Conservation (phyloP, 2,797 vertebrate species). For the Periparus ater region DNA sequence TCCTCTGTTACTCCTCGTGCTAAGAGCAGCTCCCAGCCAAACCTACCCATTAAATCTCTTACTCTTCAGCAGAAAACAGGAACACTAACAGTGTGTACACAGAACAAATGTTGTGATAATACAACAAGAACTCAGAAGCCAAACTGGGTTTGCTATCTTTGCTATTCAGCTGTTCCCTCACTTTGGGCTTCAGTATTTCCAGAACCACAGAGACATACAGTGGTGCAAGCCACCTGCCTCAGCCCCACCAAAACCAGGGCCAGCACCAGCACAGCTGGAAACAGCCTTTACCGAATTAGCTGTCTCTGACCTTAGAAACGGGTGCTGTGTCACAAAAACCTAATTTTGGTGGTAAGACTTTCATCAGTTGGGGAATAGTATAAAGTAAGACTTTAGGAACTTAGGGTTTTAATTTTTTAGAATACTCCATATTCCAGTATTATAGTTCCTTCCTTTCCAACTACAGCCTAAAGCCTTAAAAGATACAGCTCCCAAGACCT, state of each 20-base stretch:
- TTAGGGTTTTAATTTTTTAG: not conserved
- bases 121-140: not conserved
- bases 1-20: rapidly evolving
- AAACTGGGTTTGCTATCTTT: not conserved
- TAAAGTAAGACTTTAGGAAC: not conserved
- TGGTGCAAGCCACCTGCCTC: not conserved
- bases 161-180: not conserved
- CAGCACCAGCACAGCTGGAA: not conserved
- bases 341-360: not conserved
- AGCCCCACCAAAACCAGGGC: too few species aligned
- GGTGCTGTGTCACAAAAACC: not conserved
- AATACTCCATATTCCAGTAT: not conserved
- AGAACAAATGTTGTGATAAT: not conserved
- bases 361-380: not conserved
- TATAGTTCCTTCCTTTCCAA: not conserved
- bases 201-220: rapidly evolving
- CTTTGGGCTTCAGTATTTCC: not conserved
- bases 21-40: not conserved
- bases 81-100: not conserved
- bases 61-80: not conserved
- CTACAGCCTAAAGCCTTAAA: not conserved
- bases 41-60: not conserved
- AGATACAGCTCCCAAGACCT: not conserved
- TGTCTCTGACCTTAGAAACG: not conserved
- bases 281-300: not conserved